Evolutionary conservation across 2,113 vertebrate species (phyloP), one percentile per base, ranked within the genome.

Genomic region (Setophaga coronata): DNA sequence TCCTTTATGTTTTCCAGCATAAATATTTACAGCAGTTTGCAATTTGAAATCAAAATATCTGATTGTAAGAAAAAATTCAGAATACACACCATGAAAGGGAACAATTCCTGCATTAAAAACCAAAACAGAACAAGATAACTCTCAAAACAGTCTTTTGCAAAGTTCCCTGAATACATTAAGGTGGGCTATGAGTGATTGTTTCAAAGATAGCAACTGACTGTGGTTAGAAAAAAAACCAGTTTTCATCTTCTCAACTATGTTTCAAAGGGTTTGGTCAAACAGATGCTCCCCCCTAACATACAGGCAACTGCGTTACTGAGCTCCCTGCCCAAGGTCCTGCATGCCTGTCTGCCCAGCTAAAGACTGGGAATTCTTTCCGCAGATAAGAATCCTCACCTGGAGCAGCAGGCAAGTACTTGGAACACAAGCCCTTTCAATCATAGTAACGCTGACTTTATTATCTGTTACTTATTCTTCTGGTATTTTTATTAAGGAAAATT

Each of bases 11-110:
- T 84, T 92, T 78, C 42, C 48, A 67, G 50, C 9, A 42, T 9
- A 84, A 84, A 89, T 57, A 94, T 54, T 83, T 83, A 70, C 16
- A 60, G 33, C n/a, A 83, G 40, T 45, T 72, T 60, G 33, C 67
- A 81, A 82, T 38, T 34, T 48, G 56, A 93, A 95, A 94, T 66
- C 19, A 77, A 90, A 77, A 23, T 66, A 36, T 16, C 47, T 81
- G 47, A 71, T 21, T 6, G 0, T 12, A 87, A 88, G 58, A 85
- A 65, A 50, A 61, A 82, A 83, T 31, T 77, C 51, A 70, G 51
- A 73, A 76, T 33, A 50, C 3, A 23, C 14, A 58, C 17, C 40
- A 40, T 3, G 18, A 58, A 91, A 79, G 7, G 25, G 51, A 93
- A 21, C 29, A 42, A 62, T 34, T 82, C 48, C 62, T 38, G 42